A percentile compares a stretch with the other conserved stretches of the same genome.
phyloP scores from a whole-genome alignment of 2,888 invertebrate genomes.

The Lymantria monacha region DNA sequence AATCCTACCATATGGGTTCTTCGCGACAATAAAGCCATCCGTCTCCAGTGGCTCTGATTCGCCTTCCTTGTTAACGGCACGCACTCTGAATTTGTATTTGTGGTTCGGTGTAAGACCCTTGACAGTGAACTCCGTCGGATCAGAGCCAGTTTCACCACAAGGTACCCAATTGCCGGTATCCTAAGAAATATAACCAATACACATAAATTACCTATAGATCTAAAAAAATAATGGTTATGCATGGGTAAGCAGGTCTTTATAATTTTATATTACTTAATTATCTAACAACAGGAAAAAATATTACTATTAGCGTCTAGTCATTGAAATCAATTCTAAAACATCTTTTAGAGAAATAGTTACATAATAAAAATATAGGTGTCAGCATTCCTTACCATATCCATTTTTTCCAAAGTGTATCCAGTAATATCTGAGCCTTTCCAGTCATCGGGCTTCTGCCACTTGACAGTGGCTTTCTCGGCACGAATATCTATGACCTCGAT shows the following conservation, averaged over 20 bases:
- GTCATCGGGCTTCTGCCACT: constrained; percentile 95
- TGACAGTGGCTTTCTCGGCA: constrained; percentile 93
- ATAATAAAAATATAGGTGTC: too few species aligned
- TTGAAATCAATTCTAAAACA: too few species aligned
- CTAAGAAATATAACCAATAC: constrained; percentile 33
- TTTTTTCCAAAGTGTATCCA: constrained; percentile 96
- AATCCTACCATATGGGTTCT: constrained; percentile 94
- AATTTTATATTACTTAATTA: too few species aligned
- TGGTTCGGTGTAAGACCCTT: constrained; percentile 96
- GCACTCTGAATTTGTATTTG: constrained; percentile 98
- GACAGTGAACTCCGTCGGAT: constrained; percentile 91
- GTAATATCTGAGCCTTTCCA: constrained; percentile 94
- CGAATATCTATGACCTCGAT: constrained; percentile 94
- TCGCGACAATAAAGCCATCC: constrained; percentile 93
- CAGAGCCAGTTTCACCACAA: constrained; percentile 94
- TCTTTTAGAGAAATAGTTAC: too few species aligned
- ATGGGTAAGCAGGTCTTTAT: too few species aligned
- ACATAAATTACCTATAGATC: background rate
- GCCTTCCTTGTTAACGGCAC: constrained; percentile 98
- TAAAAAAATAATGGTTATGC: too few species aligned
- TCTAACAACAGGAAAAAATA: too few species aligned
- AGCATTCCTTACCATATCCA: constrained; percentile 86
- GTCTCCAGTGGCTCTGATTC: constrained; percentile 97
- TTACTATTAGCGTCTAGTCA: too few species aligned
- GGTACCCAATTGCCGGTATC: constrained; percentile 98